These are phyloP conservation scores for Anagyrus pseudococci DNA, from an alignment of 2,888 invertebrate species.

Conservation along the genomic window DNA sequence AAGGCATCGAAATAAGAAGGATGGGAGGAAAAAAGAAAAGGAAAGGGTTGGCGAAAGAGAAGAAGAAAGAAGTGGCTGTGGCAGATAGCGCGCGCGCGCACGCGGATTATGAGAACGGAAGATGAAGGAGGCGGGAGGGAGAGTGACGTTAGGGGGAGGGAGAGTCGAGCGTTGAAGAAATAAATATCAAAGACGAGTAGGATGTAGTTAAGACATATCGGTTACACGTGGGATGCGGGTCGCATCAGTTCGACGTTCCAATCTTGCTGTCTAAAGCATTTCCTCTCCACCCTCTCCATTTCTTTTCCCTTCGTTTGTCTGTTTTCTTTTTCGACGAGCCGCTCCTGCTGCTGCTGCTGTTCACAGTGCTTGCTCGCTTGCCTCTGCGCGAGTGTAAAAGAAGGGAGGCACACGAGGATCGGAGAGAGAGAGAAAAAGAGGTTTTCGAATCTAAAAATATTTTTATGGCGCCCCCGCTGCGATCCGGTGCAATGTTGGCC, in stretches of 20 bases:
- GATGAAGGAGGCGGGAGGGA: constrained; percentile 13
- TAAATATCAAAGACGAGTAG: constrained; percentile 3
- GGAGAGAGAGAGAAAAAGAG: constrained; percentile 36
- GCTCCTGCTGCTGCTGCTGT: no score
- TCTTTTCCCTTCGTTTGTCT: constrained; percentile 39
- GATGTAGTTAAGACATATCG: constrained; percentile 55
- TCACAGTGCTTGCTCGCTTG: constrained; percentile 25
- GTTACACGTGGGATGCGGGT: constrained; percentile 51
- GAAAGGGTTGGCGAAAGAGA: background rate
- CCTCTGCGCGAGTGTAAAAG: constrained; percentile 3
- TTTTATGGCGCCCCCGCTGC: constrained; percentile 61
- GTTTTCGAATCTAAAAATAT: constrained; percentile 59
- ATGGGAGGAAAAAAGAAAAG: no score
- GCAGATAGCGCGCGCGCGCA: constrained; percentile 22
- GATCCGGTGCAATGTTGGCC: constrained; percentile 45
- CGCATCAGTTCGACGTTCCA: constrained; percentile 48
- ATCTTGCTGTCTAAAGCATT: constrained; percentile 51
- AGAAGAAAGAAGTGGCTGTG: constrained; percentile 19
- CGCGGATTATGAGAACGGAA: constrained; percentile 14
- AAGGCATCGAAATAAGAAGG: no score
- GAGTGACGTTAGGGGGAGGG: constrained; percentile 4
- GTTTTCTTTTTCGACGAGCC: constrained; percentile 31
- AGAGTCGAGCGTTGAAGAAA: background rate
- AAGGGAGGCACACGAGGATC: constrained; percentile 30
- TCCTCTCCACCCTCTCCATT: constrained; percentile 42